Percentiles rank a stretch among this genome's conserved stretches.
Evolutionary conservation across 1,140 invertebrate genomes (phyloP).

Genomic region (Lasioglossum albipes): DNA sequence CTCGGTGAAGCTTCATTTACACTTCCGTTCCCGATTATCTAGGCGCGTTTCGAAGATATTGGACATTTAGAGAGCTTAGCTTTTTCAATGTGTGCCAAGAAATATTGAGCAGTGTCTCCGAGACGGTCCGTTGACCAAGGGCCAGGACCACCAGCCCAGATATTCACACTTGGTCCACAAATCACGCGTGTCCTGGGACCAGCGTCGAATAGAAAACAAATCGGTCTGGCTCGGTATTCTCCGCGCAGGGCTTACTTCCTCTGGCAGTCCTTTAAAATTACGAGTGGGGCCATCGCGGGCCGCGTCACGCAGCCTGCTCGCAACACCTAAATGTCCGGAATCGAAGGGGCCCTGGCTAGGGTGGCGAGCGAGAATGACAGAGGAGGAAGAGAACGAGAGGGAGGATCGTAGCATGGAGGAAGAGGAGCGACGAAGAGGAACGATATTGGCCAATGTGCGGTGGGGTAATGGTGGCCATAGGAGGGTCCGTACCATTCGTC

Average conservation of each 20-base stretch:
- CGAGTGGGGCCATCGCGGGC: constrained; percentile 40
- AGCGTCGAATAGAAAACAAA: constrained; percentile 45
- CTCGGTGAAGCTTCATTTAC: too few relatives aligned
- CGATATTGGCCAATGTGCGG: constrained; percentile 75
- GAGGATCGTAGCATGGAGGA: background rate
- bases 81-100: too few relatives aligned
- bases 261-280: constrained; percentile 51
- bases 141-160: background rate
- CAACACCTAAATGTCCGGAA: constrained; percentile 54
- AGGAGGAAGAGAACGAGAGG: constrained; percentile 5
- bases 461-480: constrained; percentile 75
- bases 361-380: constrained; percentile 13
- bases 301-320: constrained; percentile 45
- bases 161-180: constrained; percentile 40
- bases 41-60: too few relatives aligned
- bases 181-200: constrained; percentile 16
- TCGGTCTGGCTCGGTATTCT: constrained; percentile 31
- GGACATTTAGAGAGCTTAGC: too few relatives aligned
- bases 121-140: background rate
- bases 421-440: constrained; percentile 37
- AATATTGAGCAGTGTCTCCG: background rate
- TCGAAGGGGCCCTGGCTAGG: constrained; percentile 9
- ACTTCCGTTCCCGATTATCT: too few relatives aligned
- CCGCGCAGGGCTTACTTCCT: constrained; percentile 10
- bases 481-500: constrained; percentile 76